phyloP scores from a whole-genome alignment of 2,888 invertebrate genomes.

The Phyto melanocephala region DNA sequence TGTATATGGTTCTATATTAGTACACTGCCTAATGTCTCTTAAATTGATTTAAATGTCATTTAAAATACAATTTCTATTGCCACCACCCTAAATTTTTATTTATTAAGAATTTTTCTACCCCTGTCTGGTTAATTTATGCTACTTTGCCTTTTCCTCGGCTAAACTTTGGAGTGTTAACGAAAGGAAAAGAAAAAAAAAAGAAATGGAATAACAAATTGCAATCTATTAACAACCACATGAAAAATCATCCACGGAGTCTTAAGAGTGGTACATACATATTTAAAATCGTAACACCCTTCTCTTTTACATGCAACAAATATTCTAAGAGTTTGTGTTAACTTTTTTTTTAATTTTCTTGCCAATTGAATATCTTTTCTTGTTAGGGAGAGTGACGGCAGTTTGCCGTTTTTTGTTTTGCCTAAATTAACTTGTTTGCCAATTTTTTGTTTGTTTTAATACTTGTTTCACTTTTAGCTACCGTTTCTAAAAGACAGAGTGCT shows the following conservation, averaged over 20 bases:
- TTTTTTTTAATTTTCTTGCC: constrained; percentile 10
- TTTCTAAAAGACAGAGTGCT: background rate
- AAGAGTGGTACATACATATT: constrained; percentile 12
- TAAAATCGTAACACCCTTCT: background rate
- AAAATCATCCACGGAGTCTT: constrained; percentile 21
- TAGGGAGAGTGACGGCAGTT: background rate
- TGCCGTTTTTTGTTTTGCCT: constrained; percentile 32
- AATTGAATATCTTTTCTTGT: constrained; percentile 22
- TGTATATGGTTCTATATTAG: background rate
- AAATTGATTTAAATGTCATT: constrained; percentile 29
- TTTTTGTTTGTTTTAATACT: background rate
- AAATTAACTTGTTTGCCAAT: constrained; percentile 44
- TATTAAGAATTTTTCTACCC: background rate
- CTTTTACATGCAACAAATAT: background rate
- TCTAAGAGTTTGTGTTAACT: background rate
- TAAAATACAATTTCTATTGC: background rate
- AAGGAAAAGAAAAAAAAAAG: background rate
- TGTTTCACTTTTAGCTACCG: background rate
- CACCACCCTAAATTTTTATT: background rate
- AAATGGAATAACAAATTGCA: background rate
- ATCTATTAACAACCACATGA: constrained; percentile 30
- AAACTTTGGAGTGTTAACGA: background rate
- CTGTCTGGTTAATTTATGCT: constrained; percentile 16
- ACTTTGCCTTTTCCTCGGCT: background rate
- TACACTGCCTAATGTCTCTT: background rate